Conservation (phyloP, 2,888 invertebrate genomes). For the Hirtodrosophila alboralis region DNA sequence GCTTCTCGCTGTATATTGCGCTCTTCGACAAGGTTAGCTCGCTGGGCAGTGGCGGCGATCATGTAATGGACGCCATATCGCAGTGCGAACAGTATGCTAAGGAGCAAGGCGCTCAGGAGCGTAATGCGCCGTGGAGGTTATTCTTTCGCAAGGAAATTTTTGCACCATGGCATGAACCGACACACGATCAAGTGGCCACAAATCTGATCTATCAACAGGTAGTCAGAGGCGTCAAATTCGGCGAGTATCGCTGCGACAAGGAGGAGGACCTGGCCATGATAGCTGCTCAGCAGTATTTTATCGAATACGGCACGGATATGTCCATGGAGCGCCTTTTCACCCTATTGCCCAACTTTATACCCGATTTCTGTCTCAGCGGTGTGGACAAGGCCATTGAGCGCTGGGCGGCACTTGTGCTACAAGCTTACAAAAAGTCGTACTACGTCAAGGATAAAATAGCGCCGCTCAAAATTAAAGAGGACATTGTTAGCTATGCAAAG, state of each 20-base stretch:
- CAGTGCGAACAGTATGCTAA: slow-evolving; percentile 99
- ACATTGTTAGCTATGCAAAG: slow-evolving; percentile 99
- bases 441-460: slow-evolving; percentile 95
- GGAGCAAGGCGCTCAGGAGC: slow-evolving; percentile 98
- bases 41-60: slow-evolving; percentile 98
- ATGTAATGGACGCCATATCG: slow-evolving; percentile 99
- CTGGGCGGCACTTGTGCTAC: slow-evolving; percentile 94
- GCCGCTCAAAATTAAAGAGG: slow-evolving; percentile 95
- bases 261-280: slow-evolving; percentile 99
- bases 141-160: slow-evolving; percentile 99
- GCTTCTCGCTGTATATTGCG: slow-evolving; percentile 99
- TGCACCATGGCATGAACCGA: slow-evolving; percentile 99
- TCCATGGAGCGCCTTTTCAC: slow-evolving; percentile 94
- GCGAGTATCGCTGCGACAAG: slow-evolving; percentile 97
- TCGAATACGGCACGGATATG: slow-evolving; percentile 96
- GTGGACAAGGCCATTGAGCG: slow-evolving; percentile 95
- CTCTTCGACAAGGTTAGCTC: slow-evolving; percentile 99
- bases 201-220: slow-evolving; percentile 99
- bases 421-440: slow-evolving; percentile 97
- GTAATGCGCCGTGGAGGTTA: slow-evolving; percentile 98
- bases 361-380: slow-evolving; percentile 96
- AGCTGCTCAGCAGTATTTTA: slow-evolving; percentile 99
- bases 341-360: slow-evolving; percentile 97
- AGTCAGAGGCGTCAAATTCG: slow-evolving; percentile 98
- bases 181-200: slow-evolving; percentile 97